Evolutionary conservation across 2,113 vertebrate genomes (phyloP).

Genomic region (Prunella himalayana): DNA sequence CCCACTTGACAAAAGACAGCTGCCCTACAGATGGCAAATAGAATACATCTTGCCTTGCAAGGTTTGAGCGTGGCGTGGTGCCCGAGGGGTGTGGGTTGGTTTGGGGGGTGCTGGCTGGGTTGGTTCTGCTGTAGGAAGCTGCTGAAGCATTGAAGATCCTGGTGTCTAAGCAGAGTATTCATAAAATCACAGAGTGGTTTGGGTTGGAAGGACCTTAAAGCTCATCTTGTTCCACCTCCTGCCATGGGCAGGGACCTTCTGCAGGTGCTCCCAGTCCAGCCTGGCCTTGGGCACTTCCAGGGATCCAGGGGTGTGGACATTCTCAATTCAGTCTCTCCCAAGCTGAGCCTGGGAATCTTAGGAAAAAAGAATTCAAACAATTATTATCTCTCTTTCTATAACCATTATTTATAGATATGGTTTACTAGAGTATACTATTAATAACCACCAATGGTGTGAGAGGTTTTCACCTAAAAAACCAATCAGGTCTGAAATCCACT

Average conservation of each 20-base stretch:
- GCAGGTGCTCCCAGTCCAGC: not conserved
- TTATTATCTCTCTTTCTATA: no score
- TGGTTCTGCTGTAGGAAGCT: not conserved
- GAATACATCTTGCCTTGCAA: no score
- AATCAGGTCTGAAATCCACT: no score
- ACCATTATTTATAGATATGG: no score
- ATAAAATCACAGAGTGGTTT: not conserved
- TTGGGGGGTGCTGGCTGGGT: fast-evolving
- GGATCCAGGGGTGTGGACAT: not conserved
- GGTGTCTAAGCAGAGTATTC: not conserved
- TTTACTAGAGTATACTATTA: no score
- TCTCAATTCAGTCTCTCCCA: no score
- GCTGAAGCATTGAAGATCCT: not conserved
- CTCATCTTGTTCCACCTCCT: not conserved
- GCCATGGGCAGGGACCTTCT: not conserved
- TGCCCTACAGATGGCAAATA: no score
- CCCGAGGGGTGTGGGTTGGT: fast-evolving
- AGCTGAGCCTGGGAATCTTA: no score
- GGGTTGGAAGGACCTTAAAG: not conserved
- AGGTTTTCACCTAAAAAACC: no score
- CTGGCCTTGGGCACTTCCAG: not conserved
- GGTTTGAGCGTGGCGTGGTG: fast-evolving
- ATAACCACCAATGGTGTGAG: no score
- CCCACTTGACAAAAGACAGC: no score
- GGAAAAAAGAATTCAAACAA: no score